Evolutionary conservation across 2,113 vertebrate genomes (phyloP).

Genomic region (Corydoras sp.): DNA sequence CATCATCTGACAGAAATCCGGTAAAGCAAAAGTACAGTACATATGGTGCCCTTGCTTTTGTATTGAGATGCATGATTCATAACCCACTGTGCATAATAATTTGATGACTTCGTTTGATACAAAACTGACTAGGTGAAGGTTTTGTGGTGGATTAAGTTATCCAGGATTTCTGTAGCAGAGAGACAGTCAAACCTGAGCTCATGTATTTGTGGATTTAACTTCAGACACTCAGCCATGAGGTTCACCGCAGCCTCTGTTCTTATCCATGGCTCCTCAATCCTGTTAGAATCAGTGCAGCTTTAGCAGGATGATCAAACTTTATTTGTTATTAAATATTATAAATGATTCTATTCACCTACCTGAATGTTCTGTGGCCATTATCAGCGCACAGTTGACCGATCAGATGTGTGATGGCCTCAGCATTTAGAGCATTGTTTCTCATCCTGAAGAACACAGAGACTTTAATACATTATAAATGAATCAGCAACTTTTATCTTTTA

Average conservation of each 20-base stretch:
- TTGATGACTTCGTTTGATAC: too few relatives aligned
- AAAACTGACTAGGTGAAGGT: too few relatives aligned
- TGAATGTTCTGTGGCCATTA: slow-evolving; percentile 24
- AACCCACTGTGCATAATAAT: too few relatives aligned
- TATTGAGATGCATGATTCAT: too few relatives aligned
- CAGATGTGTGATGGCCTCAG: slow-evolving; percentile 30
- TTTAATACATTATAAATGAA: neutral
- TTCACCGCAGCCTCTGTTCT: slow-evolving; percentile 24
- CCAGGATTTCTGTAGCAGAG: too few relatives aligned
- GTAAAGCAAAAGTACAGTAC: too few relatives aligned
- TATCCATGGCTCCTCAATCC: slow-evolving; percentile 70
- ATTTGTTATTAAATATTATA: too few relatives aligned
- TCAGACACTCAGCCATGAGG: slow-evolving; percentile 52
- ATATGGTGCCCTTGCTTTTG: too few relatives aligned
- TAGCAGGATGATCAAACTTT: neutral
- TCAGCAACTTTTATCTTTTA: too few relatives aligned
- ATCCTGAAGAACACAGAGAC: neutral
- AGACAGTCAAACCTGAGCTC: slow-evolving; percentile 55
- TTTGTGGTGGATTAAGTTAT: too few relatives aligned
- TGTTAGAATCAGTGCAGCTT: slow-evolving; percentile 38
- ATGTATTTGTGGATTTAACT: slow-evolving; percentile 46
- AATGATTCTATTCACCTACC: slow-evolving; percentile 28
- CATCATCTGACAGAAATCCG: too few relatives aligned
- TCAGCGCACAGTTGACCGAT: slow-evolving; percentile 18
- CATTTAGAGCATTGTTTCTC: slow-evolving; percentile 25